These are phyloP conservation scores for Alouatta caraya DNA, from an alignment of 2,797 vertebrate genomes.

Conservation along the genomic window DNA sequence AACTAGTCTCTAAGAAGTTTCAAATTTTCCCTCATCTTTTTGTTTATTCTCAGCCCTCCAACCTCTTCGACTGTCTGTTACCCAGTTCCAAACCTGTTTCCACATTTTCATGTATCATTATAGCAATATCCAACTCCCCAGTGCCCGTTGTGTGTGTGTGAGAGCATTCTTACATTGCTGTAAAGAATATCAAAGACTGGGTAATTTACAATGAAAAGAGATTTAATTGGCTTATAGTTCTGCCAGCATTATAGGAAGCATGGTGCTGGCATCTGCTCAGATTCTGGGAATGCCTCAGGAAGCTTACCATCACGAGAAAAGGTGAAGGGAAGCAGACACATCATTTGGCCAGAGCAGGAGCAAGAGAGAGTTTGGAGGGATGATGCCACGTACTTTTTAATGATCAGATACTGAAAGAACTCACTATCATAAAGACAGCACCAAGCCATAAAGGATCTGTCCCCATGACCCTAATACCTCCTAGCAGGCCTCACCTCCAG, in stretches of 20 bases:
- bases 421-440: neutral
- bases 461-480: neutral
- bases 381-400: neutral
- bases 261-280: neutral
- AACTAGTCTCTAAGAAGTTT: neutral
- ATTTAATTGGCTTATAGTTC: neutral
- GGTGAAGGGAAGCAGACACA: neutral
- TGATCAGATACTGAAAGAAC: neutral
- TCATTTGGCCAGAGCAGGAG: neutral
- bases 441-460: neutral
- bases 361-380: neutral
- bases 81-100: neutral
- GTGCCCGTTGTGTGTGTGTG: neutral
- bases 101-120: neutral
- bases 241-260: neutral
- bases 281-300: neutral
- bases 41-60: neutral
- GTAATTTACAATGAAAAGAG: neutral
- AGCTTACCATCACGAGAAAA: neutral
- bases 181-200: neutral
- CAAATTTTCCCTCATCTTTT: neutral
- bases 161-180: neutral
- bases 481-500: neutral
- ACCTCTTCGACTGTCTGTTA: neutral
- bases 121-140: neutral